These are phyloP conservation scores for Caenorhabditis panamensis DNA, from an alignment of 2,888 invertebrate species.

Conservation along the genomic window DNA sequence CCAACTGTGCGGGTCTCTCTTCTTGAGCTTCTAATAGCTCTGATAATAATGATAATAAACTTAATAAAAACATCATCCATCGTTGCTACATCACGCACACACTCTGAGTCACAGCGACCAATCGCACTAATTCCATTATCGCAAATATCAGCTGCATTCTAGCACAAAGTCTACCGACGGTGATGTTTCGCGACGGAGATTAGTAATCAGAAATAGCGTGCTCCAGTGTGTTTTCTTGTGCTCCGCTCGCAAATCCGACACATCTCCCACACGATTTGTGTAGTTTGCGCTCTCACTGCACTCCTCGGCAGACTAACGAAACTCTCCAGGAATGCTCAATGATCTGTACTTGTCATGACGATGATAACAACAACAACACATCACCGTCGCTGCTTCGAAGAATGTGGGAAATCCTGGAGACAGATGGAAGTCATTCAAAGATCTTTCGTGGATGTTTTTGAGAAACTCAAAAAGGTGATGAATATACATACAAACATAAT, in stretches of 20 bases:
- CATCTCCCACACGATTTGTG: background rate
- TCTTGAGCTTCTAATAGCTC: slow-evolving; percentile 9
- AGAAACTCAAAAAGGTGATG: background rate
- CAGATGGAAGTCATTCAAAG: too few species aligned
- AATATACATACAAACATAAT: background rate
- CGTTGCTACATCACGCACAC: too few species aligned
- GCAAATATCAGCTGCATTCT: background rate
- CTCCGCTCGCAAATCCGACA: background rate
- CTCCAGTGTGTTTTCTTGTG: background rate
- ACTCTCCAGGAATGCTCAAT: slow-evolving; percentile 17
- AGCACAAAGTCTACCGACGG: background rate
- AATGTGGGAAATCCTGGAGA: too few species aligned
- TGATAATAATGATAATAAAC: background rate
- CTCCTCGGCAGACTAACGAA: slow-evolving; percentile 3
- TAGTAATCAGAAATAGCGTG: background rate
- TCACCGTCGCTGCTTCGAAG: too few species aligned
- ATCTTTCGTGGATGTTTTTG: background rate
- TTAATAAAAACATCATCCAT: background rate
- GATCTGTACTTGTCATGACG: background rate
- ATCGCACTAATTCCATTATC: background rate
- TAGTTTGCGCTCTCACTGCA: slow-evolving; percentile 24
- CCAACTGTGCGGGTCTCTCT: slow-evolving; percentile 58
- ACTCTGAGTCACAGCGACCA: too few species aligned
- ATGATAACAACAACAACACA: background rate
- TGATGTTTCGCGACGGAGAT: slow-evolving; percentile 1